Conservation (phyloP, 2,113 vertebrate genomes). For the Austrofundulus limnaeus region DNA sequence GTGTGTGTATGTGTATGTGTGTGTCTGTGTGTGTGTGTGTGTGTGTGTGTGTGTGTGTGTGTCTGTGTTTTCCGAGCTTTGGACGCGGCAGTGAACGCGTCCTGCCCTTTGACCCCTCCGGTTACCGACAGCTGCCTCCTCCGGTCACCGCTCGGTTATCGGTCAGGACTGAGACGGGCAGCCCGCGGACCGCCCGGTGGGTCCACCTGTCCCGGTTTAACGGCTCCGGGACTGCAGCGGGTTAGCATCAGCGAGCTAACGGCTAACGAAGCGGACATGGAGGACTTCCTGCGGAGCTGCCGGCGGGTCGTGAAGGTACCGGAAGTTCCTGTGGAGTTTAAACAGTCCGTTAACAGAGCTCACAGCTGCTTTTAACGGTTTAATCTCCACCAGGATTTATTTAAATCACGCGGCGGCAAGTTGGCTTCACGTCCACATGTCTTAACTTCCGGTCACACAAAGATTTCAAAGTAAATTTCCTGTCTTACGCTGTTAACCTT, state of each 20-base stretch:
- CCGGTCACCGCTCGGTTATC: neutral
- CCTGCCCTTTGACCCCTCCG: conserved; percentile 45
- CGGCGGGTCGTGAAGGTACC: conserved; percentile 44
- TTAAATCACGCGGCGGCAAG: too few species aligned
- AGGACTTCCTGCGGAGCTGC: conserved; percentile 56
- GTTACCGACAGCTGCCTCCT: neutral
- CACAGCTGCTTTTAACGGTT: too few species aligned
- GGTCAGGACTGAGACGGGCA: neutral
- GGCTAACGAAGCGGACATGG: conserved; percentile 43
- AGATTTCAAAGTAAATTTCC: too few species aligned
- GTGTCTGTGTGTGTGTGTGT: too few species aligned
- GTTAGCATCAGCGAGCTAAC: conserved; percentile 18
- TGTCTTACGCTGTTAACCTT: too few species aligned
- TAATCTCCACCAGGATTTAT: too few species aligned
- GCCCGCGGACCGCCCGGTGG: neutral
- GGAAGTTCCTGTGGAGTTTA: too few species aligned
- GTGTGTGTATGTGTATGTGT: too few species aligned
- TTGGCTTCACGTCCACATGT: too few species aligned
- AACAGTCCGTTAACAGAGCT: too few species aligned
- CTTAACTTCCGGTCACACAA: too few species aligned
- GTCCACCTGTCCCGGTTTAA: neutral
- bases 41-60: too few species aligned
- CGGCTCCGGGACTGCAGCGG: neutral
- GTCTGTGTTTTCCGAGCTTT: neutral
- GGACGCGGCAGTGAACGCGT: neutral